Evolutionary conservation across 1,140 invertebrate genomes (phyloP).

Genomic region (Drosophila obscura): DNA sequence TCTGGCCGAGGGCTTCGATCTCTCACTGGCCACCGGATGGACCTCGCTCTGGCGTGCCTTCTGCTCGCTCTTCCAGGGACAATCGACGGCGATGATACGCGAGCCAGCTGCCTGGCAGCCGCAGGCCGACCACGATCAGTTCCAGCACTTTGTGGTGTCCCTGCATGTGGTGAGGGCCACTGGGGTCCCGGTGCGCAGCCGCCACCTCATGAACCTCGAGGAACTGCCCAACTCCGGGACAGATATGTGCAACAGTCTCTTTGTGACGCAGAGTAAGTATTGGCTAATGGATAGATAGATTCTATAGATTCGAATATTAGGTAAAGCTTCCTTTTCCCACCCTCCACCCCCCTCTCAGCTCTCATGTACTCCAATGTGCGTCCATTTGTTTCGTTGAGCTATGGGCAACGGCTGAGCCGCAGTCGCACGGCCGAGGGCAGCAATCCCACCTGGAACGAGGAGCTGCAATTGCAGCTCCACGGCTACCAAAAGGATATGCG

Average conservation of each 20-base stretch:
- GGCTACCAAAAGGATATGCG: slow-evolving; percentile 78
- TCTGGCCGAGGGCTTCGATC: slow-evolving; percentile 59
- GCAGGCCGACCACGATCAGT: slow-evolving; percentile 62
- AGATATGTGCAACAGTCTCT: slow-evolving; percentile 56
- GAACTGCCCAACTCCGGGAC: slow-evolving; percentile 34
- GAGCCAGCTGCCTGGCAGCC: slow-evolving; percentile 78
- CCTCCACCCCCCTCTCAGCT: slow-evolving; percentile 29
- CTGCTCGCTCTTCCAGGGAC: slow-evolving; percentile 25
- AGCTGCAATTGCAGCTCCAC: slow-evolving; percentile 85
- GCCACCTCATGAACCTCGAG: slow-evolving; percentile 61
- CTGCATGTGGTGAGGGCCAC: slow-evolving; percentile 86
- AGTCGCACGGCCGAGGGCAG: slow-evolving; percentile 89
- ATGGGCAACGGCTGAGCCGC: slow-evolving; percentile 86
- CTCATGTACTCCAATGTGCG: slow-evolving; percentile 84
- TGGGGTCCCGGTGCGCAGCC: slow-evolving; percentile 86
- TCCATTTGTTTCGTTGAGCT: slow-evolving; percentile 89
- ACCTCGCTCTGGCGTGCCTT: slow-evolving; percentile 64
- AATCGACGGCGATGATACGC: slow-evolving; percentile 71
- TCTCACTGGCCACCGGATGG: slow-evolving; percentile 59
- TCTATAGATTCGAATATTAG: not conserved
- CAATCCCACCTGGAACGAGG: slow-evolving; percentile 93
- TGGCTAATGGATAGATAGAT: too few species aligned
- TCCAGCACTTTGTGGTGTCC: slow-evolving; percentile 81
- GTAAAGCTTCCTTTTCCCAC: not conserved
- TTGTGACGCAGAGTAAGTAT: slow-evolving; percentile 57